Evolutionary conservation across 1,140 invertebrate species (phyloP), one percentile per base, ranked within the genome.

Genomic region (Aphidius ervi): DNA sequence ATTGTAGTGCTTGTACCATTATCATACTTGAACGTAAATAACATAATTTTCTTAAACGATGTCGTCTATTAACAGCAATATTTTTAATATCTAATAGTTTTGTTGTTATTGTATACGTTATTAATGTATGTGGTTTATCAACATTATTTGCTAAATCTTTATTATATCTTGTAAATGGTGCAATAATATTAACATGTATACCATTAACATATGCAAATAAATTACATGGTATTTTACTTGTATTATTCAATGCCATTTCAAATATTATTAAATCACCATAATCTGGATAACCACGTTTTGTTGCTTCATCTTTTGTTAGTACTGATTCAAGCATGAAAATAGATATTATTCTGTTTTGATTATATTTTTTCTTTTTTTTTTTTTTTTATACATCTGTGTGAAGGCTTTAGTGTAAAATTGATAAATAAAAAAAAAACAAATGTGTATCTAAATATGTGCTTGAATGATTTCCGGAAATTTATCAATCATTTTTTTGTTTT

Each of bases 1-100:
- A 74, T 54, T 82, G 75, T 3, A 84, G 62, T 6, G 81, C 78
- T 66, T 77, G 76, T 42, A 84, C 73, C 42, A 76, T 68, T 56
- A 82, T 59, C 20, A 77, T 63, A 46, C 59, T 68, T 0, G 71
- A 47, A 37, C 74, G 66, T 16, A 77, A 53, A 56, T 73, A 73
- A 6, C 48, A 58, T 0, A 75, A 66, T 6, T 66, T 67, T 49
- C 69, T 58, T 1, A 76, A 23, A 62, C 70, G 67, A 16, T 65
- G 58, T 23, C 23, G 1, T 6, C 70, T 10, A 23, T 61, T 50
- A 42, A 72, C 68, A 2, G 66, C 54, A 8, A 59, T 6, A 7
- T 70, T 64, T 9, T 63, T 57, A 4, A 60, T 42, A 6, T 40
- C 41, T 0, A 75, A 43, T 9, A 59, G 50, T 55, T 63, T 70